A percentile compares a stretch with the other conserved stretches of the same genome.
phyloP scores from a whole-genome alignment of 1,140 invertebrate genomes.

The Dufourea novaeangliae region DNA sequence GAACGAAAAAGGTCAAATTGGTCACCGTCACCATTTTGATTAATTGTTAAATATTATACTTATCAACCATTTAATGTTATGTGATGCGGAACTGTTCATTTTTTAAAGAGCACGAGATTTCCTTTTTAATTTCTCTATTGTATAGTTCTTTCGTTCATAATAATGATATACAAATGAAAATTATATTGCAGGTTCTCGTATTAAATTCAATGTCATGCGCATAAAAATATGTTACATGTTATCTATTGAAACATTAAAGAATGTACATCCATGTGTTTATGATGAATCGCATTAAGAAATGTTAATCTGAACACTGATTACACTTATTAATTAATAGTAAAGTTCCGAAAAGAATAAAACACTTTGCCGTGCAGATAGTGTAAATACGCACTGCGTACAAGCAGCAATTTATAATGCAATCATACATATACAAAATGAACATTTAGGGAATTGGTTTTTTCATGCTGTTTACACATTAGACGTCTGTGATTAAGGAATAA shows the following conservation, averaged over 20 bases:
- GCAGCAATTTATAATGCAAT: slow-evolving; percentile 67
- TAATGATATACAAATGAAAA: slow-evolving; percentile 42
- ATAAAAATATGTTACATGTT: slow-evolving; percentile 53
- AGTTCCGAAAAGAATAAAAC: slow-evolving; percentile 54
- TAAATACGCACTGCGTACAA: slow-evolving; percentile 66
- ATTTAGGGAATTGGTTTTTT: slow-evolving; percentile 59
- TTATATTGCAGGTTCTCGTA: slow-evolving; percentile 41
- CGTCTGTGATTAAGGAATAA: slow-evolving; percentile 37
- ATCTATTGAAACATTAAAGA: slow-evolving; percentile 45
- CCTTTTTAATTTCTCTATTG: slow-evolving; percentile 36
- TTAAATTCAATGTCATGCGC: slow-evolving; percentile 52
- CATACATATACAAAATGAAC: slow-evolving; percentile 67
- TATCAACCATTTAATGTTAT: slow-evolving; percentile 71
- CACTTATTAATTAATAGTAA: slow-evolving; percentile 60
- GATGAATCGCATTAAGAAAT: slow-evolving; percentile 37
- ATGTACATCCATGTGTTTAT: slow-evolving; percentile 53
- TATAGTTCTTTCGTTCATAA: slow-evolving; percentile 35
- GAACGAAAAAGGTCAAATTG: slow-evolving; percentile 83
- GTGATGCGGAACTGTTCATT: slow-evolving; percentile 74
- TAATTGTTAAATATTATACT: slow-evolving; percentile 76
- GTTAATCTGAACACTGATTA: slow-evolving; percentile 57
- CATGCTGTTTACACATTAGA: slow-evolving; percentile 62
- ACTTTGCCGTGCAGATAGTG: slow-evolving; percentile 67
- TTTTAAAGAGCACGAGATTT: slow-evolving; percentile 81
- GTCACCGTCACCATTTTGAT: slow-evolving; percentile 82